Base-by-base conservation (phyloP, 2,888 invertebrate genomes). In the Nomada hirtipes region DNA sequence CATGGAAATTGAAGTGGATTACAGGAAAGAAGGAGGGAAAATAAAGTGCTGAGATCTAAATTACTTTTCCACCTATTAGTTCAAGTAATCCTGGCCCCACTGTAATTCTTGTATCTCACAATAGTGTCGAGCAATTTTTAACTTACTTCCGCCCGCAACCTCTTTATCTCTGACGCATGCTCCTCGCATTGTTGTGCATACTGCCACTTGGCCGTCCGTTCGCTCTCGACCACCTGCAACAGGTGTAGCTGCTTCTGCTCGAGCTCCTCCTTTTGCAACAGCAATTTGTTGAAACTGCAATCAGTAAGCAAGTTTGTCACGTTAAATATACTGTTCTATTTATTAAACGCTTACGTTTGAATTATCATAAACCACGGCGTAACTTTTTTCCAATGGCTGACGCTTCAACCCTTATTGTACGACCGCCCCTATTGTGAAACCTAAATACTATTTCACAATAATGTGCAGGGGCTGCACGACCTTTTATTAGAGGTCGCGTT, bases 171-270 rank as follows among this genome's bases (percentile, higher is more conserved):
- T 2, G 96, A 95, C 47, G 96, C 95, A n/a, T 98, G 95, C 90
- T 98, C 98, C 90, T 98, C 98, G 90, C 98, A 98, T 93, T 98
- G 98, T 92, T 98, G 97, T 0, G 97, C 97, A 94, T 98, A 98
- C 94, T 98, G 98, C 97, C 98, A 98, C 91, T 98, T 97, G 0
- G 98, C 98, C 1, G 98, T 98, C 90, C 98, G 96, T 94, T 98
- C 98, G 86, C 97, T 98, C 94, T 98, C 98, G 72, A 98, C 97
- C 80, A 98, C 97, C 93, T 97, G 97, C 81, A 98, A 95, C 67
- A 98, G 95, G 92, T 98, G 98, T 64, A 98, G 95, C 94, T 98
- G 98, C 94, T 98, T 98, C 94, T 98, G 98, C 91, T 98, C 98
- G 90, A 98, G 93, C 94, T 98, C 98, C 91, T 98, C 98, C 92